Percentiles rank a stretch among this genome's conserved stretches.
Evolutionary conservation across 1,140 invertebrate species (phyloP).

Genomic region (Magallana angulata): DNA sequence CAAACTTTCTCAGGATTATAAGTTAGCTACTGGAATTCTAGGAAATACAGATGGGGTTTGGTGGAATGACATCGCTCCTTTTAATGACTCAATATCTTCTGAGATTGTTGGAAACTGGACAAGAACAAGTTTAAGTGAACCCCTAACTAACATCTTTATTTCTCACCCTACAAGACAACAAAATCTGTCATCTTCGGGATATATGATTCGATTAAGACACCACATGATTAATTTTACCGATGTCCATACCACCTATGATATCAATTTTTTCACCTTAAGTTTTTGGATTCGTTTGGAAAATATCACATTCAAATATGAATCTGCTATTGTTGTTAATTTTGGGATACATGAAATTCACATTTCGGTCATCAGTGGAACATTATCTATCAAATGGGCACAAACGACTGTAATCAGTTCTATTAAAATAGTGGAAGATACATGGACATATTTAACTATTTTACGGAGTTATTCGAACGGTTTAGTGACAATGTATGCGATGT

Average conservation of each 20-base stretch:
- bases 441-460: slow-evolving; percentile 58
- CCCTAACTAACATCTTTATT: slow-evolving; percentile 10
- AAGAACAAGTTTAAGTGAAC: slow-evolving; percentile 11
- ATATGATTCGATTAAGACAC: slow-evolving; percentile 39
- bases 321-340: not conserved
- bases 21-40: slow-evolving; percentile 27
- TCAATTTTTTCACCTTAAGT: slow-evolving; percentile 48
- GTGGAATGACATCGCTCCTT: slow-evolving; percentile 47
- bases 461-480: slow-evolving; percentile 53
- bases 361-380: slow-evolving; percentile 40
- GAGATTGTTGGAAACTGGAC: slow-evolving; percentile 40
- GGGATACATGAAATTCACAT: slow-evolving; percentile 43
- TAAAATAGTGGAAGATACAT: slow-evolving; percentile 36
- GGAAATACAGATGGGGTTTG: slow-evolving; percentile 48
- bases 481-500: slow-evolving; percentile 52
- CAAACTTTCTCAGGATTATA: slow-evolving; percentile 20
- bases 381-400: slow-evolving; percentile 50
- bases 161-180: slow-evolving; percentile 34
- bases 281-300: slow-evolving; percentile 51
- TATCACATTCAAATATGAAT: not conserved
- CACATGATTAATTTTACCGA: slow-evolving; percentile 39
- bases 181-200: slow-evolving; percentile 50
- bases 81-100: slow-evolving; percentile 23
- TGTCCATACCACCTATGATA: slow-evolving; percentile 45
- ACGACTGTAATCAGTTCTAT: slow-evolving; percentile 22